Base-by-base conservation (phyloP, 2,797 vertebrate species). In the Pangasius djambal region DNA sequence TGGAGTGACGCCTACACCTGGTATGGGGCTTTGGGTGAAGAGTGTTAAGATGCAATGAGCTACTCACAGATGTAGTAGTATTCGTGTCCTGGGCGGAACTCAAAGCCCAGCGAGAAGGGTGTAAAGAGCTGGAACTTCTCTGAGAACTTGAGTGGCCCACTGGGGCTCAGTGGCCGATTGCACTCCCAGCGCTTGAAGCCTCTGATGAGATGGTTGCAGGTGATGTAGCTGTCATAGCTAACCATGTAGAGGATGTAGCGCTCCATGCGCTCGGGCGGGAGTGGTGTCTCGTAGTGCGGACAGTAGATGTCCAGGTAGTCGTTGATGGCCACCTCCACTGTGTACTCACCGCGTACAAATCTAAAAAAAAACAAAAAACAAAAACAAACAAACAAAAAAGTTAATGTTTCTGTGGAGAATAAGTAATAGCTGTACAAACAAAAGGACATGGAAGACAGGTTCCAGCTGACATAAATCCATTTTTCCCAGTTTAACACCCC, bases 91-190 rank as follows among this genome's bases (percentile, higher is more conserved):
- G 98, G 98, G 4, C 98, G 93, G 95, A 99, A 99, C 96, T 99
- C 98, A 3, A 99, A 99, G 88, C 98, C 98, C 92, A 99, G 95
- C 6, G 98, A 98, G 95, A 99, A 99, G 25, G 98, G 98, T 0
- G 98, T 99, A 96, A 99, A 99, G 91, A 98, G 98, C 93, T 99
- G 98, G 95, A 99, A 99, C 95, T 99, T 99, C 95, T 99, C 98
- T 0, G 98, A 98, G 94, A 99, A 99, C 94, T 97, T 97, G 93
- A 99, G 97, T 13, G 98, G 97, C 0, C 98, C 98, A 34, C 93
- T 97, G 70, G 97, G 95, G 20, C 97, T 96, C 67, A 95, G 96
- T 0, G 98, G 98, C 13, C 97, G 95, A 95, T 98, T 98, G 91
- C 98, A 99, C 93, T 98, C 98, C 98, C 98, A 99, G 92, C 98